Percentiles rank a stretch among this genome's conserved stretches.
phyloP scores from a whole-genome alignment of 92 coral and sea anemone genomes.

The Isaurus tuberculatus region DNA sequence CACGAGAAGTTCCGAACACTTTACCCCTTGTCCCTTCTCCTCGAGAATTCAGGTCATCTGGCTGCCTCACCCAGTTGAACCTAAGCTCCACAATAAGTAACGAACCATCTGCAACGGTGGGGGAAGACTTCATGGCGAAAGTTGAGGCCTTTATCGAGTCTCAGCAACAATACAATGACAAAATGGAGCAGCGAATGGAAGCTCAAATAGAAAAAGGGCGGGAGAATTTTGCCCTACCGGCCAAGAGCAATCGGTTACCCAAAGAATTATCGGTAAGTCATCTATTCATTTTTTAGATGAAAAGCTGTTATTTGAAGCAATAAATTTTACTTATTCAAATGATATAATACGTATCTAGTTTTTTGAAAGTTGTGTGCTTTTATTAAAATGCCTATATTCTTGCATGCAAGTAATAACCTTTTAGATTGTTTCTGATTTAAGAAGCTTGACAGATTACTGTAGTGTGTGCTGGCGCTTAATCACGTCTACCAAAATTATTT shows the following conservation, averaged over 20 bases:
- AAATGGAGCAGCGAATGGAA: conserved; percentile 4
- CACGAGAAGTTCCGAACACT: neutral
- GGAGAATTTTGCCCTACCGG: conserved; percentile 17
- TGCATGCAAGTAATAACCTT: too few relatives aligned
- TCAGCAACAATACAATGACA: neutral
- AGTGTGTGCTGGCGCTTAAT: too few relatives aligned
- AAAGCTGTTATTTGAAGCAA: too few relatives aligned
- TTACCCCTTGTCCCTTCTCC: neutral
- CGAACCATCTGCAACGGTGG: neutral
- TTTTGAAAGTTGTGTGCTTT: too few relatives aligned
- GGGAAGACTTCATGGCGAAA: conserved; percentile 24
- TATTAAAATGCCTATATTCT: too few relatives aligned
- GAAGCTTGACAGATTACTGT: too few relatives aligned
- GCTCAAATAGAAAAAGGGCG: conserved; percentile 10
- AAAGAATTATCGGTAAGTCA: conserved; percentile 11
- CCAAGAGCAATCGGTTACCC: conserved; percentile 5
- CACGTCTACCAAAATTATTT: too few relatives aligned
- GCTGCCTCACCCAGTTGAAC: neutral
- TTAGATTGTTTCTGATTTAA: too few relatives aligned
- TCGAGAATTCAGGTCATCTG: conserved; percentile 15
- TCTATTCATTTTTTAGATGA: too few relatives aligned
- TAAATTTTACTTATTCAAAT: too few relatives aligned
- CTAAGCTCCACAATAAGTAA: neutral
- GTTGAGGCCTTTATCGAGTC: conserved; percentile 20
- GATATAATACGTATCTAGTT: too few relatives aligned